Evolutionary conservation across 1,140 invertebrate genomes (phyloP), one percentile per base, ranked within the genome.

Genomic region (Megathymus violae): DNA sequence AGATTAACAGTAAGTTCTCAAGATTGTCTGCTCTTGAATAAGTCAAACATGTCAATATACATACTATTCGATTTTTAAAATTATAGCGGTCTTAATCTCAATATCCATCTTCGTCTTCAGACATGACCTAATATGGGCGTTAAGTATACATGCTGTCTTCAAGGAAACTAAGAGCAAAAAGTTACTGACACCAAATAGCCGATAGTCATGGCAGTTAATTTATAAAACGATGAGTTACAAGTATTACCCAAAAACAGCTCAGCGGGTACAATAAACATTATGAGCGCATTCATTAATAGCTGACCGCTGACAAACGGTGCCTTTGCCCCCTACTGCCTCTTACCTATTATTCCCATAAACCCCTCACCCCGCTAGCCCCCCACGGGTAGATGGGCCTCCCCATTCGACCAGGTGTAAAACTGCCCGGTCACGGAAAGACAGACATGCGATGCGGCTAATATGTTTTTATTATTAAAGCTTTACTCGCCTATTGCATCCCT

Each of bases 381-480:
- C 67, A 58, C 34, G 48, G 48, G 48, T 51, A 34, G 48, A 51
- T 14, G 16, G 36, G 50, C 69, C 78, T 76, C 76, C 80, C 78
- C 68, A 76, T 72, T 75, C 73, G 75, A 66, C 87, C 87, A 89
- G 87, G 87, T 89, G 87, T 89, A 89, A 89, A 89, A 88, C 84
- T 85, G 87, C 84, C 74, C 78, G 84, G 85, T 89, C 87, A 89
- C 87, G 87, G 80, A 87, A 89, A 85, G 66, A 81, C 76, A 80
- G 84, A 89, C 87, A 89, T 88, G 87, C 87, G 76, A 89, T 89
- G 87, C 78, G 75, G 78, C 87, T 89, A 89, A 89, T 89, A 89
- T 82, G 87, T 88, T 89, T 87, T 88, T 88, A 88, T 88, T 88
- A 88, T 88, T 85, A 87, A 85, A 85, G 73, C 74, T 72, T 73